Percentiles rank a stretch among this genome's conserved stretches.
Conservation (phyloP, 2,113 vertebrate genomes). For the Misgurnus mizolepis region DNA sequence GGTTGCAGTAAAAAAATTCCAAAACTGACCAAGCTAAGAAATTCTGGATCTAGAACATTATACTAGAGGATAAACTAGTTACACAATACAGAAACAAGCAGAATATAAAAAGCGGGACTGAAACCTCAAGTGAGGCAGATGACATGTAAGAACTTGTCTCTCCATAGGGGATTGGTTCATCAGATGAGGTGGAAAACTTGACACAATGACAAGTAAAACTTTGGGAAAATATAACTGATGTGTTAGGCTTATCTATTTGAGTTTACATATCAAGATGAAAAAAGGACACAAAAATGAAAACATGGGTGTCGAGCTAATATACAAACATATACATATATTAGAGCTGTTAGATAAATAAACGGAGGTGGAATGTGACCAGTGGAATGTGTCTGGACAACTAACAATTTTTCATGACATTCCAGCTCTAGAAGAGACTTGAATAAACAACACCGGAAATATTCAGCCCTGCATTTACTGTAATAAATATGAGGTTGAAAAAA, state of each 20-base stretch:
- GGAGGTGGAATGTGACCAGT: neutral
- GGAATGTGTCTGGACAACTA: neutral
- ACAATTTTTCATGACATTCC: no score
- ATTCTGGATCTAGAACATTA: neutral
- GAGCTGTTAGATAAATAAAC: neutral
- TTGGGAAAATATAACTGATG: neutral
- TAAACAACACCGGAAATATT: no score
- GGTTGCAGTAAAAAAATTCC: neutral
- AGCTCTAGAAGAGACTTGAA: no score
- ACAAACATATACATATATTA: no score
- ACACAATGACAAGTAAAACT: neutral
- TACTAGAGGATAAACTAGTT: neutral
- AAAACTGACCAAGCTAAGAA: neutral
- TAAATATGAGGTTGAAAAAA: no score
- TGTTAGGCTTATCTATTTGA: neutral
- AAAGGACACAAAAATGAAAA: neutral
- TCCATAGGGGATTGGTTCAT: neutral
- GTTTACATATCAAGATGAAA: neutral
- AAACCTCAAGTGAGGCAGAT: neutral
- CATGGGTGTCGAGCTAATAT: neutral
- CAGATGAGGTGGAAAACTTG: neutral
- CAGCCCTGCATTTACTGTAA: no score
- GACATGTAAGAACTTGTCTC: constrained; percentile 28
- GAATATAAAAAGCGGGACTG: neutral
- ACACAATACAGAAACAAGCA: neutral